Evolutionary conservation across 1,140 invertebrate genomes (phyloP).

Genomic region (Paraescarpia echinospica): DNA sequence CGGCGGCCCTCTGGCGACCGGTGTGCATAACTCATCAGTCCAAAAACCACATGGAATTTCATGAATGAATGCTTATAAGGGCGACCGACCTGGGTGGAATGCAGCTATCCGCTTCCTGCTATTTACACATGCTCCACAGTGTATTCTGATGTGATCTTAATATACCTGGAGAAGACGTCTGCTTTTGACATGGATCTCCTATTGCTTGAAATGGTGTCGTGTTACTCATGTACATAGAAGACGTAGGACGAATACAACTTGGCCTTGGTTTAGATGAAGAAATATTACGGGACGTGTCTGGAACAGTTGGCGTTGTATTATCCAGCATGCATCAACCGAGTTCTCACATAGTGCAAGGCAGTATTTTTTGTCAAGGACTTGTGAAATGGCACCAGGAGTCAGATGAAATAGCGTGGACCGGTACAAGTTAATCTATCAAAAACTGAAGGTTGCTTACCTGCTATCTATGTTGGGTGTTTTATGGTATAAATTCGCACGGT

Average conservation of each 20-base stretch:
- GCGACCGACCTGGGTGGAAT: neutral
- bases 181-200: neutral
- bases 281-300: no score
- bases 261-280: no score
- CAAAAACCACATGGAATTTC: neutral
- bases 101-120: neutral
- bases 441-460: neutral
- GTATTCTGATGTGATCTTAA: neutral
- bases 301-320: no score
- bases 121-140: neutral
- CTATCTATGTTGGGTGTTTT: no score
- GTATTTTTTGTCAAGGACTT: neutral
- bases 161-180: neutral
- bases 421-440: neutral
- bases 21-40: neutral
- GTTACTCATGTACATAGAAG: no score
- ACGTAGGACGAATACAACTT: no score
- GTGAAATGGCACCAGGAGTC: neutral
- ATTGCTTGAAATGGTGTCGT: no score
- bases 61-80: neutral
- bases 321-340: neutral
- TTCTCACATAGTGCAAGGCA: neutral
- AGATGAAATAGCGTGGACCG: neutral
- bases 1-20: neutral
- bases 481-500: no score